Evolutionary conservation across 2,113 vertebrate species (phyloP), one percentile per base, ranked within the genome.

Genomic region (Etheostoma spectabile): DNA sequence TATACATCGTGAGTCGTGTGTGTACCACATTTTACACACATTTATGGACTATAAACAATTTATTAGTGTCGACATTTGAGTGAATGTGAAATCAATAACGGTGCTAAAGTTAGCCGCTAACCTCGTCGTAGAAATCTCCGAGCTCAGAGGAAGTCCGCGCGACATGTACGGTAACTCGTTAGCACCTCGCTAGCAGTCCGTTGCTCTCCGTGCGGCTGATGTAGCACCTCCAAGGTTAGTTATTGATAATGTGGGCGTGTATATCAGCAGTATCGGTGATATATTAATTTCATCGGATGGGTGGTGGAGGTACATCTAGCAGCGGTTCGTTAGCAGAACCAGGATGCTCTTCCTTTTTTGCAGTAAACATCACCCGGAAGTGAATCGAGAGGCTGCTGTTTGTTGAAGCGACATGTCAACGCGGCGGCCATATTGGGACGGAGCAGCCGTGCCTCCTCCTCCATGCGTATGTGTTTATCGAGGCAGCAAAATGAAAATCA

Each of bases 281-380:
- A 30, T n/a, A 21, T 42, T 69, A 21, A 30, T 38, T 27, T 5
- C 15, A 18, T 66, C 15, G 3, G 21, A 56, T 12, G 52, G 85
- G 75, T 30, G 83, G 52, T 18, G 79, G 57, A 42, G 84, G 30
- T 16, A 21, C 63, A 63, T 79, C 75, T 30, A 79, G 64, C 72
- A 45, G 84, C 55, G 72, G 67, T 11, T 76, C 67, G 59, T 73
- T 81, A 81, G 67, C 79, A 55, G 79, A 66, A 48, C 69, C 61
- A 33, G 77, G 82, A 77, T 5, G 79, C 10, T 48, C 59, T 80
- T 77, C 84, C 68, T 57, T 57, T 57, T 82, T 16, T 87, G 88
- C 91, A 21, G 92, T 33, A 74, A 92, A 90, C 86, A 89, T 86
- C 69, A 87, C 86, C 93, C 91, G 92, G 92, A 94, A 93, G 88